Evolutionary conservation across 2,888 invertebrate species (phyloP).

Genomic region (Smittia aterrima): DNA sequence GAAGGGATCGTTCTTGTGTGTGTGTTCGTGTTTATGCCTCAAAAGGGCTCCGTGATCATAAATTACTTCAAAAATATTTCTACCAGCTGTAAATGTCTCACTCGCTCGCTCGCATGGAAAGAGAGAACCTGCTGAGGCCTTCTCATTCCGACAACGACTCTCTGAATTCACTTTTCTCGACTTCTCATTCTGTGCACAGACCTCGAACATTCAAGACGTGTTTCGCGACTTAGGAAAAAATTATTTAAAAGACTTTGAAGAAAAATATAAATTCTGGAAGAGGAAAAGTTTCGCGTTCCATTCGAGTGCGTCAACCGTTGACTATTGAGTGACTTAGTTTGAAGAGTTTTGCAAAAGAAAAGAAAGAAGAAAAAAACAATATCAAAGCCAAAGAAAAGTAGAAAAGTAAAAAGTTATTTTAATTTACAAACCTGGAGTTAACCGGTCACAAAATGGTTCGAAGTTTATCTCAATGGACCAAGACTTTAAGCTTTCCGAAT

Average conservation of each 20-base stretch:
- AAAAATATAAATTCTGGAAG: conserved; percentile 10
- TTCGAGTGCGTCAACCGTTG: conserved; percentile 29
- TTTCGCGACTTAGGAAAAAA: conserved; percentile 6
- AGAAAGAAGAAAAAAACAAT: neutral
- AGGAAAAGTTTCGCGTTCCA: conserved; percentile 27
- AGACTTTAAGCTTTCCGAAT: conserved; percentile 85
- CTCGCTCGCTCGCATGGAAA: neutral
- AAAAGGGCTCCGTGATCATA: conserved; percentile 33
- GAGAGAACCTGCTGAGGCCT: neutral
- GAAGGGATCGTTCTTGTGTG: no score
- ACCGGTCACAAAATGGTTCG: conserved; percentile 68
- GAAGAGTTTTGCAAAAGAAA: no score
- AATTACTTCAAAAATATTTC: conserved; percentile 20
- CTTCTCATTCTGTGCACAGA: neutral
- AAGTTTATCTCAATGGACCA: conserved; percentile 86
- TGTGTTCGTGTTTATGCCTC: neutral
- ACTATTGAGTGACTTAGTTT: conserved; percentile 22
- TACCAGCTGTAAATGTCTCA: conserved; percentile 26
- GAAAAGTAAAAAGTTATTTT: neutral
- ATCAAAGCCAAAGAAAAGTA: conserved; percentile 8
- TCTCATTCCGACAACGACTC: neutral
- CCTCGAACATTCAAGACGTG: conserved; percentile 18
- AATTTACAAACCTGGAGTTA: conserved; percentile 21
- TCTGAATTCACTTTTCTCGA: conserved; percentile 11
- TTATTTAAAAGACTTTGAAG: conserved; percentile 6